phyloP scores from a whole-genome alignment of 2,797 vertebrate genomes.

The Tachyglossus aculeatus region DNA sequence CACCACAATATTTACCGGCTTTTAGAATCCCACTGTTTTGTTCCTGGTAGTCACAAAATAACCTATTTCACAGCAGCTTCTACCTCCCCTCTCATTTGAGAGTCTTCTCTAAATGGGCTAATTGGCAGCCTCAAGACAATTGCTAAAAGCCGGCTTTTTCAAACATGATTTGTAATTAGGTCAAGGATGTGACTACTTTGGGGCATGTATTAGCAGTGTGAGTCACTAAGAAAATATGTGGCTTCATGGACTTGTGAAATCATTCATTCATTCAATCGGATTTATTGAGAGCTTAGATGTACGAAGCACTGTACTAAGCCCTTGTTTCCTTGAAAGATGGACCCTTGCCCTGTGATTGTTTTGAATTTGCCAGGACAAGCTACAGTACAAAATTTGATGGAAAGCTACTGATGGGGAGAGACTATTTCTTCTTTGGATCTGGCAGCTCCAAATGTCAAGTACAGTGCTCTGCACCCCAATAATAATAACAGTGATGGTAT shows the following conservation, averaged over 20 bases:
- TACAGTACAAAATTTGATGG: too few species aligned
- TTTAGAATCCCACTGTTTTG: constrained; percentile 32
- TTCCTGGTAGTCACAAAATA: constrained; percentile 51
- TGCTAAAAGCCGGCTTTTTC: constrained; percentile 43
- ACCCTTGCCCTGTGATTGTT: too few species aligned
- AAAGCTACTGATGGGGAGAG: too few species aligned
- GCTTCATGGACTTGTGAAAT: background rate
- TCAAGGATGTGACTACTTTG: constrained; percentile 51
- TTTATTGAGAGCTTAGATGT: too few species aligned
- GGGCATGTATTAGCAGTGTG: constrained; percentile 23
- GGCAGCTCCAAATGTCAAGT: too few species aligned
- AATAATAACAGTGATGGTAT: too few species aligned
- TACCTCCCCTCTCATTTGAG: constrained; percentile 54
- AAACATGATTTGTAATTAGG: constrained; percentile 61
- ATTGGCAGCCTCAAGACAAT: constrained; percentile 64
- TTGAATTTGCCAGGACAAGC: too few species aligned
- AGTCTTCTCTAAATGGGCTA: constrained; percentile 63
- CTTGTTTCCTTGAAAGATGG: too few species aligned
- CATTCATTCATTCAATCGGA: too few species aligned
- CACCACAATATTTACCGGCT: background rate
- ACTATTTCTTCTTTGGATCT: too few species aligned
- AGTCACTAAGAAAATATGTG: constrained; percentile 19
- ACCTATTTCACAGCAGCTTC: constrained; percentile 31
- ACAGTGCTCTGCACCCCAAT: too few species aligned
- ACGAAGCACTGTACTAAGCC: too few species aligned